Evolutionary conservation across 1,140 invertebrate genomes (phyloP).

Genomic region (Tetramorium simillimum): DNA sequence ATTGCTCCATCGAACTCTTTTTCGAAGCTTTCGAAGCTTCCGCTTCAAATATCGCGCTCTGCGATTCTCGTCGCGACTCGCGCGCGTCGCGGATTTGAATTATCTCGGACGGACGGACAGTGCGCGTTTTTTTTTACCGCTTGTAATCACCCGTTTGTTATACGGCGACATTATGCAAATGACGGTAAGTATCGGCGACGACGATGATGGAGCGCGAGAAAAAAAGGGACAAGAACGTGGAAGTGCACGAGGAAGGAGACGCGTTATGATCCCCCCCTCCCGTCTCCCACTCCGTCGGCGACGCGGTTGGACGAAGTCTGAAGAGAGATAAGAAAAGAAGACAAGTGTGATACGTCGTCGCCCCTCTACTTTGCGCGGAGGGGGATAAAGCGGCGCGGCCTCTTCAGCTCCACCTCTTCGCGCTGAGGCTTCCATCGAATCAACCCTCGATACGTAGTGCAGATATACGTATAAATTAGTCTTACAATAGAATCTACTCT

Average conservation of each 20-base stretch:
- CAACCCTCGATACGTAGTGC: background rate
- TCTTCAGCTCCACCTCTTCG: slow-evolving; percentile 64
- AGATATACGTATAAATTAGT: background rate
- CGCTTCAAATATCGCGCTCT: background rate
- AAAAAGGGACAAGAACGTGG: background rate
- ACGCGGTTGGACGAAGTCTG: slow-evolving; percentile 8
- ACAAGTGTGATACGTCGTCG: slow-evolving; percentile 58
- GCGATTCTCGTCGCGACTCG: background rate
- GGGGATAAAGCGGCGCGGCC: slow-evolving; percentile 47
- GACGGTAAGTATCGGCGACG: background rate
- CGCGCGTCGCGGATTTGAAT: background rate
- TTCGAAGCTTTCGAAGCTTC: background rate
- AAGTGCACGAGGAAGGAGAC: slow-evolving; percentile 23
- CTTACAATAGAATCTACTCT: background rate
- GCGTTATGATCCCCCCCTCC: background rate
- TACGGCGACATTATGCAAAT: background rate
- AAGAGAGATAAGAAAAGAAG: slow-evolving; percentile 63
- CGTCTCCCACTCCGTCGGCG: slow-evolving; percentile 38
- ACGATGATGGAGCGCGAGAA: background rate
- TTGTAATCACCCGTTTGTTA: background rate
- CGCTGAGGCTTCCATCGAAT: background rate
- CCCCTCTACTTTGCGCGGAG: slow-evolving; percentile 52
- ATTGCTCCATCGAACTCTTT: background rate
- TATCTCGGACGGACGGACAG: background rate
- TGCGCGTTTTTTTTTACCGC: background rate